Evolutionary conservation across 2,113 vertebrate species (phyloP).

Genomic region (Dasyprocta punctata): DNA sequence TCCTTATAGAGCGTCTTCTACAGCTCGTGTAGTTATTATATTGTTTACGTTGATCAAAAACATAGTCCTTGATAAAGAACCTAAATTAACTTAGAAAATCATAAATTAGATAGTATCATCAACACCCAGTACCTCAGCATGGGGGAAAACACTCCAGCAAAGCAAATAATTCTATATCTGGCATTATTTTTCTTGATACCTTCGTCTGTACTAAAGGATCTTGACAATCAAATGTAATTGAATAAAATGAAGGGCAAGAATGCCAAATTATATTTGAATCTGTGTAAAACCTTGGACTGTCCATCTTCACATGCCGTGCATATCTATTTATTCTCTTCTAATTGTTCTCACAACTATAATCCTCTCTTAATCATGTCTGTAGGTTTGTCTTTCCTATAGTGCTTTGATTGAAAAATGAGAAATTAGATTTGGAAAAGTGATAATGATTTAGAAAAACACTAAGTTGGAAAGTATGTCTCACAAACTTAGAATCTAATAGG

Average conservation of each 20-base stretch:
- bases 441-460: neutral
- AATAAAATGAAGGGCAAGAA: neutral
- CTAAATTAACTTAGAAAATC: slow-evolving; percentile 7
- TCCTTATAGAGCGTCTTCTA: neutral
- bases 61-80: neutral
- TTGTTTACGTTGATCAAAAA: neutral
- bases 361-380: neutral
- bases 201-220: neutral
- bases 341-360: neutral
- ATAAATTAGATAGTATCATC: neutral
- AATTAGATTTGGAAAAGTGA: neutral
- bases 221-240: neutral
- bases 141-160: neutral
- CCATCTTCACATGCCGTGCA: neutral
- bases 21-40: neutral
- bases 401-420: neutral
- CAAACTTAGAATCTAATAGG: neutral
- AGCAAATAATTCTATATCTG: neutral
- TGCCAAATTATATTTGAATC: neutral
- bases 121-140: neutral
- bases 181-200: neutral
- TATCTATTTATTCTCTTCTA: neutral
- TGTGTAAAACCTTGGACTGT: neutral
- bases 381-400: neutral
- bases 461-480: neutral